Percentiles rank a stretch among this genome's conserved stretches.
Conservation (phyloP, 2,113 vertebrate genomes). For the Todiramphus chloris region DNA sequence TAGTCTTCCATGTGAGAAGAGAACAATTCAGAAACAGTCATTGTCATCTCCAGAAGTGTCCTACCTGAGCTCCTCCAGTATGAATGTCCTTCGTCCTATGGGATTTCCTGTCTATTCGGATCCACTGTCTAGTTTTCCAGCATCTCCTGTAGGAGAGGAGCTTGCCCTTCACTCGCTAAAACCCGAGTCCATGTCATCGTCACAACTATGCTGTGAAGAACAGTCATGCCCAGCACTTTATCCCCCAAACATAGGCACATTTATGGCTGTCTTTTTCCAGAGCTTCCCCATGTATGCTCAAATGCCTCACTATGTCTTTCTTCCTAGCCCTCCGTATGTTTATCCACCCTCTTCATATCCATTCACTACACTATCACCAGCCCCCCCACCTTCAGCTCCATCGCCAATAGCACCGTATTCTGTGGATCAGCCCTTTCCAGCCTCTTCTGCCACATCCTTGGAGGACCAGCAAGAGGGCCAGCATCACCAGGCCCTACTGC, state of each 20-base stretch:
- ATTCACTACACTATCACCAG: not conserved
- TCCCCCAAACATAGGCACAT: conserved; percentile 60
- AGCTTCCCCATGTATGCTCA: conserved; percentile 67
- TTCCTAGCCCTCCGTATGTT: conserved; percentile 42
- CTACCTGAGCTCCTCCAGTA: conserved; percentile 35
- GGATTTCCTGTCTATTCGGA: conserved; percentile 61
- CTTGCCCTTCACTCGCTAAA: not conserved
- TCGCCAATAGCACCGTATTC: not conserved
- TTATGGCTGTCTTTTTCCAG: conserved; percentile 82
- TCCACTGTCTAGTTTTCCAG: conserved; percentile 41
- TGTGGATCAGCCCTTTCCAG: not conserved
- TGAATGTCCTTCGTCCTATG: conserved; percentile 28
- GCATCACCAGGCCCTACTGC: conserved; percentile 34
- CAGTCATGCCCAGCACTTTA: conserved; percentile 41
- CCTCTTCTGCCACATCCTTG: not conserved
- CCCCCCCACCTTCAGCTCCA: not conserved
- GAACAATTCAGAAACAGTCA: not conserved
- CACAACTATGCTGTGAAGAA: not conserved
- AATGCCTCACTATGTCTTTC: conserved; percentile 1
- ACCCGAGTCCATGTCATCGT: not conserved
- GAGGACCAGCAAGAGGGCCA: conserved; percentile 31
- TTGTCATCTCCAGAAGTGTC: conserved; percentile 72
- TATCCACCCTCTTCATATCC: not conserved
- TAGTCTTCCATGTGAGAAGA: conserved; percentile 16
- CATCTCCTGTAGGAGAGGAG: not conserved